Conservation (phyloP, 92 coral and sea anemone genomes). For the Anthopleura xanthogrammica region DNA sequence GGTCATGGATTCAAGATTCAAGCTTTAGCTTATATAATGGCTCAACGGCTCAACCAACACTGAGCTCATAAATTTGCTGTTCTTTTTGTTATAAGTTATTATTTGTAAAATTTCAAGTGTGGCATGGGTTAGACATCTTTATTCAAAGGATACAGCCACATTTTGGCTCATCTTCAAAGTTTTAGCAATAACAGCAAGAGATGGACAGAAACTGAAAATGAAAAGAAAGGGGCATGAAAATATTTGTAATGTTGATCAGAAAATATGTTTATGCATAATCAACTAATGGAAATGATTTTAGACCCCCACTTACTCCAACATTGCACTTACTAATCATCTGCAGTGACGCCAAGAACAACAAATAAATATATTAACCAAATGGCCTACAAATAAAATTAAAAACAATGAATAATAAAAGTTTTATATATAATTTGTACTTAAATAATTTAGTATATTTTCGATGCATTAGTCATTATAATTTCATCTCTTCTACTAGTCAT, state of each 20-base stretch:
- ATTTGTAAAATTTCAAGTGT: neutral
- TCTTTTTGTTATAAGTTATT: no score
- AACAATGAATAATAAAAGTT: neutral
- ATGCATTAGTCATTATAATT: no score
- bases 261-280: no score
- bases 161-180: constrained; percentile 72
- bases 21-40: no score
- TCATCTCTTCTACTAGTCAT: no score
- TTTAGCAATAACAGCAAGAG: constrained; percentile 69
- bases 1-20: no score
- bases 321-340: constrained; percentile 94
- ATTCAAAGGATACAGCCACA: constrained; percentile 83
- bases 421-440: no score
- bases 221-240: neutral
- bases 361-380: constrained; percentile 84
- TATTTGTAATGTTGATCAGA: no score
- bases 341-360: constrained; percentile 80
- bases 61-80: no score
- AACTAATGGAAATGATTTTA: no score
- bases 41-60: no score
- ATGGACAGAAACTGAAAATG: constrained; percentile 78
- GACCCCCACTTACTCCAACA: neutral
- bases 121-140: neutral
- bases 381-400: constrained; percentile 39
- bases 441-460: no score